These are phyloP conservation scores for Macrobrachium nipponense DNA, from an alignment of 1,140 invertebrate species.

Conservation along the genomic window DNA sequence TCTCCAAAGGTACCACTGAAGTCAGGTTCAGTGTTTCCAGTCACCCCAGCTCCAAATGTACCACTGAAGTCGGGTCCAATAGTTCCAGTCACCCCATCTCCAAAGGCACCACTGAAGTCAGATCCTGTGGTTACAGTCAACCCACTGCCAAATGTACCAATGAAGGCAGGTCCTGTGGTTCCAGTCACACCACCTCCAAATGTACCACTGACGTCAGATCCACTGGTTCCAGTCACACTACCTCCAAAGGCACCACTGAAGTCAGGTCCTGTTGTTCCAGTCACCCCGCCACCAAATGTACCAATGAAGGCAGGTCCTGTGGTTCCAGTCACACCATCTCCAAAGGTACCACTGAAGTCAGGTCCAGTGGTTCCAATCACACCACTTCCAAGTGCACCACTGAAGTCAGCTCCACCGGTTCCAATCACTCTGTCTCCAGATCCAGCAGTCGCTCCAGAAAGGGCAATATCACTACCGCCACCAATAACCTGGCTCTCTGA, in stretches of 20 bases:
- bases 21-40: background rate
- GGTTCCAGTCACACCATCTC: background rate
- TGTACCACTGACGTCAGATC: background rate
- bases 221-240: background rate
- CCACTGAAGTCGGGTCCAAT: background rate
- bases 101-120: background rate
- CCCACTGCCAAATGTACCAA: no score
- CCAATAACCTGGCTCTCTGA: constrained; percentile 10
- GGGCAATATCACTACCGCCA: background rate
- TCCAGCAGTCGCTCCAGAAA: background rate
- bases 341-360: background rate
- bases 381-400: background rate
- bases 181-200: no score
- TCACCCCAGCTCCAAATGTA: background rate
- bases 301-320: background rate
- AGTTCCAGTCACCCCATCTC: background rate
- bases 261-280: background rate
- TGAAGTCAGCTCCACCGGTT: background rate
- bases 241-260: background rate
- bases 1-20: background rate
- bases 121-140: background rate
- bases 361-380: background rate
- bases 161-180: background rate
- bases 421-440: background rate
- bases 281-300: background rate